Evolutionary conservation across 1,140 invertebrate genomes (phyloP).

Genomic region (Bombus huntii): DNA sequence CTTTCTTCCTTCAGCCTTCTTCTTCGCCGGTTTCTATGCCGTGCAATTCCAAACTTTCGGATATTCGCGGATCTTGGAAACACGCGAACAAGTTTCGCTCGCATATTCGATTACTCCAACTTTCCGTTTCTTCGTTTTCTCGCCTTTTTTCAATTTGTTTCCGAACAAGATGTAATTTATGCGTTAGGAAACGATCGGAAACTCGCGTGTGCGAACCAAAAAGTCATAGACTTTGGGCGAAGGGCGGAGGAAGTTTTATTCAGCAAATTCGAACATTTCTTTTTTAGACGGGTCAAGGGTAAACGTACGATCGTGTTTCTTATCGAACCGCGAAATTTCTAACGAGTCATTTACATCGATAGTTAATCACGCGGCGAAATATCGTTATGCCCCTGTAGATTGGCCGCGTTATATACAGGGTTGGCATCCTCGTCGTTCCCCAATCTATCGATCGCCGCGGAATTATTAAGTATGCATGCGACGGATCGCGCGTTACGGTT

Average conservation of each 20-base stretch:
- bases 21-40: too few relatives aligned
- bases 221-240: background rate
- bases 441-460: conserved; percentile 52
- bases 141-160: background rate
- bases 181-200: background rate
- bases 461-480: conserved; percentile 69
- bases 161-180: background rate
- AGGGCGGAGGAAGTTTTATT: too few relatives aligned
- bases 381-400: conserved; percentile 59
- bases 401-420: conserved; percentile 58
- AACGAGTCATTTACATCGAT: conserved; percentile 60
- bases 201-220: background rate
- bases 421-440: conserved; percentile 29
- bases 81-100: background rate
- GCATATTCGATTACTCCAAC: background rate
- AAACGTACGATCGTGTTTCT: conserved; percentile 35
- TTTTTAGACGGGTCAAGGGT: background rate
- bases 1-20: background rate
- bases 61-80: background rate
- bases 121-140: too few relatives aligned
- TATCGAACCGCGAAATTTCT: conserved; percentile 49
- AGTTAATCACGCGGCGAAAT: conserved; percentile 59
- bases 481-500: conserved; percentile 67
- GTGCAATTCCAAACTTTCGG: background rate
- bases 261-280: too few relatives aligned